Percentiles rank a stretch among this genome's conserved stretches.
Conservation (phyloP, 1,140 invertebrate genomes). For the Nasonia giraulti region DNA sequence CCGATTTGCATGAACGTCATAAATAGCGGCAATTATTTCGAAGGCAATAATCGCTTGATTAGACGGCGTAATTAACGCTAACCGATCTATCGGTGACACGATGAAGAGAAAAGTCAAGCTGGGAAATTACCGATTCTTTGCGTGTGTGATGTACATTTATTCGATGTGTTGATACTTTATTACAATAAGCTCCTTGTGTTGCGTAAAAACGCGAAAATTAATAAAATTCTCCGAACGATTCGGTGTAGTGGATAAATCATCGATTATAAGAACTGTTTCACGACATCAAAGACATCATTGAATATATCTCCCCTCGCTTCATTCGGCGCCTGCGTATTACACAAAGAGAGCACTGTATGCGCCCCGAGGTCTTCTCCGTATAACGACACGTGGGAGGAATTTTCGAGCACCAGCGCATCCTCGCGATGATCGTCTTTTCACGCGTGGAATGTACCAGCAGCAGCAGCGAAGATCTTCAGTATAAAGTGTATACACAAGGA, state of each 20-base stretch:
- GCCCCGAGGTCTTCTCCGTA: background rate
- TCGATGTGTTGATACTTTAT: background rate
- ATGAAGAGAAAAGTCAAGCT: background rate
- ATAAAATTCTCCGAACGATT: background rate
- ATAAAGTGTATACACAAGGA: background rate
- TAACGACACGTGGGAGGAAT: background rate
- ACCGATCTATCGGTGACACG: background rate
- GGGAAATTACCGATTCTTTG: background rate
- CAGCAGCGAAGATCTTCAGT: background rate
- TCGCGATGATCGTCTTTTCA: background rate
- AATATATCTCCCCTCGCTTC: background rate
- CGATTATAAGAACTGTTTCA: background rate
- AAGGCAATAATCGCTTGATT: slow-evolving; percentile 40
- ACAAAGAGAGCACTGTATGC: slow-evolving; percentile 21
- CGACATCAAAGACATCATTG: slow-evolving; percentile 22
- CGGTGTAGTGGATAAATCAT: background rate
- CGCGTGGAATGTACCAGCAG: slow-evolving; percentile 8
- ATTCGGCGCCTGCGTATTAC: background rate
- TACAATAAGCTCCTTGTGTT: too few relatives aligned
- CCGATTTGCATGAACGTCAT: slow-evolving; percentile 37
- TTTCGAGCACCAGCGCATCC: background rate
- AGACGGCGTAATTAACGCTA: slow-evolving; percentile 34
- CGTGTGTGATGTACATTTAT: background rate
- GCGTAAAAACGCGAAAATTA: background rate
- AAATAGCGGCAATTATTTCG: slow-evolving; percentile 42